These are phyloP conservation scores for Drosophila gunungcola DNA, from an alignment of 1,140 invertebrate genomes.

Conservation along the genomic window DNA sequence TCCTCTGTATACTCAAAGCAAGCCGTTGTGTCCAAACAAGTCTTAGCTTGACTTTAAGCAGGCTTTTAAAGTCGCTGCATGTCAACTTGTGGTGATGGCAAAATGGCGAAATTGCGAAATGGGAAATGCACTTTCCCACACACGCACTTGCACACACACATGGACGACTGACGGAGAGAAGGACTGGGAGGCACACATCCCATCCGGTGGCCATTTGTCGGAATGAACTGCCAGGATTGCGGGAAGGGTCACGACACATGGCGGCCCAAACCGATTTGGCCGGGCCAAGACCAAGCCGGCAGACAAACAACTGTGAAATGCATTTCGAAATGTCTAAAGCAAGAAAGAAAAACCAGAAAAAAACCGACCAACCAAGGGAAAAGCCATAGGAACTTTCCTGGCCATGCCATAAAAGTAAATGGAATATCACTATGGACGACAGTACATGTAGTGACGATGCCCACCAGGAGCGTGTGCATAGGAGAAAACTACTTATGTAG, in stretches of 20 bases:
- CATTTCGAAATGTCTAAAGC: constrained; percentile 70
- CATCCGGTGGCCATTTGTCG: constrained; percentile 78
- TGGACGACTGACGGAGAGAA: background rate
- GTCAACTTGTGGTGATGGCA: constrained; percentile 38
- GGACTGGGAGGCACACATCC: constrained; percentile 10
- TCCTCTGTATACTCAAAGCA: background rate
- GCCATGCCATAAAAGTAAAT: constrained; percentile 77
- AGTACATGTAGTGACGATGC: too few species aligned
- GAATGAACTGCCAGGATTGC: constrained; percentile 79
- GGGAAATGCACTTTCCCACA: constrained; percentile 49
- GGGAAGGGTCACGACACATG: constrained; percentile 67
- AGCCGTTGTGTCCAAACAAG: background rate
- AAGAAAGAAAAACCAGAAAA: constrained; percentile 1
- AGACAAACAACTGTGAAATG: constrained; percentile 80
- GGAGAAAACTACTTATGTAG: too few species aligned
- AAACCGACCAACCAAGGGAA: constrained; percentile 6
- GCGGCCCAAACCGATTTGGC: constrained; percentile 32
- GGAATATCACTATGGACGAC: constrained; percentile 38
- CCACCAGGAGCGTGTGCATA: too few species aligned
- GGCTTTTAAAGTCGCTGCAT: constrained; percentile 45
- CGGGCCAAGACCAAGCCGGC: constrained; percentile 17
- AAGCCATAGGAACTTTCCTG: constrained; percentile 10
- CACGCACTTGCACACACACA: constrained; percentile 1
- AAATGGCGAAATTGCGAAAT: constrained; percentile 35
- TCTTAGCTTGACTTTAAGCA: constrained; percentile 42